Base-by-base conservation (phyloP, 2,888 invertebrate genomes). In the Dicyrtoma fusca region DNA sequence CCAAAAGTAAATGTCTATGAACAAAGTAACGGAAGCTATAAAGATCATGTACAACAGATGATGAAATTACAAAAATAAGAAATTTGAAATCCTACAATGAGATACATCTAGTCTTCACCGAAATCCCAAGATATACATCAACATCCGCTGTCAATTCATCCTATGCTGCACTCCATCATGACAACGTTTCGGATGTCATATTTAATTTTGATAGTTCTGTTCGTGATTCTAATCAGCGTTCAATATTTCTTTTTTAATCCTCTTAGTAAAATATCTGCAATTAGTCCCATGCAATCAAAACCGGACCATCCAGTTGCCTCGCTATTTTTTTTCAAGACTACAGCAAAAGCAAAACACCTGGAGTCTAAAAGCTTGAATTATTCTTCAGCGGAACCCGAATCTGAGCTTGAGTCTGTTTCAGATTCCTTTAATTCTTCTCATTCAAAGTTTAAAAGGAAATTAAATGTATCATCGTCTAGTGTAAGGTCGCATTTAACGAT, bases 221-320 rank as follows among this genome's bases (percentile, higher is more conserved):
- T 71, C 47, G 42, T 71, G 11, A 25, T 71, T 17, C 11, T 71
- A 44, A 25, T 71, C 44, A 49, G 65, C n/a, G 25, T 66, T 66
- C 71, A 71, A 26, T 71, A 71, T 42, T 71, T 71, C 59, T 65
- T 59, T 34, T 65, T 71, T 13, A 57, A 71, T 49, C 71, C 71
- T 55, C 49, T 55, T 14, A 47, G 13, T 42, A 71, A 71, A 64
- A 21, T 21, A n/a, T 17, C 49, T 11, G 55, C 21, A 17, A 42
- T 44, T 1, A 51, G 14, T 21, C 26, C 61, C 8, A 63, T 51
- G 42, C 70, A 62, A 63, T 8, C 44, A 14, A 70, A 51, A 21
- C 51, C 23, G 51, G 47, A 49, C 25, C 25, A 34, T 42, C 26
- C 21, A 13, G n/a, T 63, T 26, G 63, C 47, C 34, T 63, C 70